Evolutionary conservation across 2,888 invertebrate species (phyloP).

Genomic region (Scaptomyza flava): DNA sequence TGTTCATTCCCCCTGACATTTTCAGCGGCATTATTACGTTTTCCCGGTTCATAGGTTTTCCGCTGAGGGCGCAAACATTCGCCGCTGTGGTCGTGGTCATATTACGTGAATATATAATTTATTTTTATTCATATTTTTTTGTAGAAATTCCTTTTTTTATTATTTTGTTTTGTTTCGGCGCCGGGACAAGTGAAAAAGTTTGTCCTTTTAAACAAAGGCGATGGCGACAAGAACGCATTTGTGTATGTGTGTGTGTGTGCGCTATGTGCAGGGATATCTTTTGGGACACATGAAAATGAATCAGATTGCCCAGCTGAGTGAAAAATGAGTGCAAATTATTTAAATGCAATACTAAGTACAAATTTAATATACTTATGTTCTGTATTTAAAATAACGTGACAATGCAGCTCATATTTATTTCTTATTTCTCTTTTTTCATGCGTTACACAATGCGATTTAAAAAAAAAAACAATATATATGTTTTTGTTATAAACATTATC

Average conservation of each 20-base stretch:
- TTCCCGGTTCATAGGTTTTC: conserved; percentile 73
- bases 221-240: conserved; percentile 48
- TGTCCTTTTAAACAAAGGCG: conserved; percentile 66
- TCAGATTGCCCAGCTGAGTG: conserved; percentile 53
- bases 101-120: conserved; percentile 35
- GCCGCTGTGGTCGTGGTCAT: conserved; percentile 35
- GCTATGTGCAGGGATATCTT: conserved; percentile 34
- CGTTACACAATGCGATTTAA: conserved; percentile 3
- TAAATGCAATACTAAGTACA: conserved; percentile 55
- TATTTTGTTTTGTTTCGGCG: conserved; percentile 27
- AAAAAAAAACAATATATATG: not conserved
- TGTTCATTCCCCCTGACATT: conserved; percentile 44
- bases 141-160: conserved; percentile 22
- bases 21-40: conserved; percentile 65
- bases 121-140: conserved; percentile 6
- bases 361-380: conserved; percentile 30
- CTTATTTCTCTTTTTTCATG: conserved; percentile 39
- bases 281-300: conserved; percentile 51
- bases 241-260: conserved; percentile 14
- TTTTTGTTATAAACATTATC: conserved; percentile 69
- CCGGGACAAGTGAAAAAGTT: conserved; percentile 66
- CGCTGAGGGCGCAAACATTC: conserved; percentile 65
- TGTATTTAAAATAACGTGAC: conserved; percentile 21
- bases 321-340: conserved; percentile 67
- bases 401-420: conserved; percentile 33